Base-by-base conservation (phyloP, 2,888 invertebrate genomes). In the Nymphalis urticae region DNA sequence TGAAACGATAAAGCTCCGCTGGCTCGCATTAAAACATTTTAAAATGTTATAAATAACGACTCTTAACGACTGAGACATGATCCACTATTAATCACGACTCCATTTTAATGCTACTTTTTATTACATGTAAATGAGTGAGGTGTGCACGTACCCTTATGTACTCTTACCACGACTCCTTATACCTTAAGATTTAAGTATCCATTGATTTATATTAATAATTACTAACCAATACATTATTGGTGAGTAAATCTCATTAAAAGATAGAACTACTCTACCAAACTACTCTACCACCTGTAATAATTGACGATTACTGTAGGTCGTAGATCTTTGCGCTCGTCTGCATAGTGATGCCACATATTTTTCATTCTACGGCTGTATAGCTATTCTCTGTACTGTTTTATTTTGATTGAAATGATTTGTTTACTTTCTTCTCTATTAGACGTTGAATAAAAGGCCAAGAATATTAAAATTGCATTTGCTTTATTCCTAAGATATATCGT, bases 31-130 rank as follows among this genome's bases (percentile, higher is more conserved):
- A 92, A 91, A 90, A 84, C 86, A 84, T 88, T 91, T 91, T 90
- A 89, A 91, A 90, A 86, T 86, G 88, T 84, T 82, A 91, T 92
- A 92, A 92, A 92, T 92, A 90, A 90, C 80, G 74, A 76, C 78
- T 73, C 84, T 89, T 91, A 90, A 90, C 86, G 88, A 88, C 82
- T 78, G 77, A 75, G 81, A 83, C 85, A 79, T 84, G 86, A 82
- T 79, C 82, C 76, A 80, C 82, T 81, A 89, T 91, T 87, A 89
- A 89, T 91, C 91, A 90, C 80, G 80, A 80, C 80, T 80, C 83
- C 87, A 80, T 84, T 85, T 88, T 82, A 85, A 86, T 83, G 82
- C 84, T 84, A 86, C 84, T 82, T 88, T 90, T 91, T 90, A 91
- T 89, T 86, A 86, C 87, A 90, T 90, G 89, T 89, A 88, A 90